Percentiles rank a stretch among this genome's conserved stretches.
Evolutionary conservation across 2,888 invertebrate genomes (phyloP).

Genomic region (Podabrus alpinus): DNA sequence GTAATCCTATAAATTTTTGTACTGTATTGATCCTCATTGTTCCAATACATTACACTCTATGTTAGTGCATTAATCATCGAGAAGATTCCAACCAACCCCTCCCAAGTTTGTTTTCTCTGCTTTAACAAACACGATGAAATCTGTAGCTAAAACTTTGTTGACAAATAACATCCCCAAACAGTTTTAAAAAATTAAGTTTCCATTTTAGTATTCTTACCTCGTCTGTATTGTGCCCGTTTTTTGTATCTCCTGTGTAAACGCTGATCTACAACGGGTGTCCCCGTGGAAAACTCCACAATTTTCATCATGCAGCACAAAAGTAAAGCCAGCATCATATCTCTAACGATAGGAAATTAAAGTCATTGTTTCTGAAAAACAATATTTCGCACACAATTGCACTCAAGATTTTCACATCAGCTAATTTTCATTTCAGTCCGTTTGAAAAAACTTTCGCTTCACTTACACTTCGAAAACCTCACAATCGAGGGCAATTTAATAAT

Average conservation of each 20-base stretch:
- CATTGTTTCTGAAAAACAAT: slow-evolving; percentile 21
- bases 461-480: not conserved
- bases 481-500: slow-evolving; percentile 10
- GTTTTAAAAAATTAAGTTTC: not conserved
- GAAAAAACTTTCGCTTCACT: not conserved
- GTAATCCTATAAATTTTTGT: not conserved
- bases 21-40: not conserved
- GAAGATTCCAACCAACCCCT: not conserved
- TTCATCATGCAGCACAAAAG: slow-evolving; percentile 66
- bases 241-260: slow-evolving; percentile 30
- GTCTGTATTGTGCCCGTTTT: slow-evolving; percentile 34
- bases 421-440: not conserved
- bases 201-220: slow-evolving; percentile 12
- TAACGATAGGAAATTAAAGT: slow-evolving; percentile 38
- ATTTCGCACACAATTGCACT: slow-evolving; percentile 1
- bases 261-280: slow-evolving; percentile 39
- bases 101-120: not conserved
- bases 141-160: not conserved
- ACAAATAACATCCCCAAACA: not conserved
- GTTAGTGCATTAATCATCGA: not conserved
- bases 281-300: slow-evolving; percentile 61
- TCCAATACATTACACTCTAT: not conserved
- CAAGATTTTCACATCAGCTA: not conserved
- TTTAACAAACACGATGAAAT: not conserved
- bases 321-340: slow-evolving; percentile 60